These are phyloP conservation scores for Tipula lateralis DNA, from an alignment of 2,888 invertebrate species.

Conservation along the genomic window DNA sequence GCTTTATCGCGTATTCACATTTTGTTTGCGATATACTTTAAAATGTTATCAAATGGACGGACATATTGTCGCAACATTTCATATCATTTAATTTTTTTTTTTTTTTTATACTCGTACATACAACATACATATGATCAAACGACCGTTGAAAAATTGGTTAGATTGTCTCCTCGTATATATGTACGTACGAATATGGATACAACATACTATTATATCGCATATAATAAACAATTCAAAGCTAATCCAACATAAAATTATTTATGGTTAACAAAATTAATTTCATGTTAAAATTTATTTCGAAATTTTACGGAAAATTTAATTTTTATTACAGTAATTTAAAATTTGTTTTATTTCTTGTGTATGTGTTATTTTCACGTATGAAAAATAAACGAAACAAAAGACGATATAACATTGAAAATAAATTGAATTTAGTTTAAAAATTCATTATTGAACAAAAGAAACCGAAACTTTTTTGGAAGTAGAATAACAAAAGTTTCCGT, in stretches of 20 bases:
- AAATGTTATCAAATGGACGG: neutral
- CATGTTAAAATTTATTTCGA: constrained; percentile 24
- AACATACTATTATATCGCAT: neutral
- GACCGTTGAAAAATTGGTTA: neutral
- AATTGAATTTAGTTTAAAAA: neutral
- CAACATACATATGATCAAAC: neutral
- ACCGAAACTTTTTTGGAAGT: neutral
- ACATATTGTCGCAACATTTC: constrained; percentile 24
- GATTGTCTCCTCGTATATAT: neutral
- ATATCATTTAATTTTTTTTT: neutral
- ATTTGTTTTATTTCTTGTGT: neutral
- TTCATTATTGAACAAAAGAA: neutral
- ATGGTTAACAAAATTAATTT: neutral
- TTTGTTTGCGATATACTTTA: neutral
- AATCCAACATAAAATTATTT: constrained; percentile 24
- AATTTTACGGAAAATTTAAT: constrained; percentile 24
- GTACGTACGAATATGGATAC: neutral
- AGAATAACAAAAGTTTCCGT: neutral
- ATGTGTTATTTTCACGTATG: neutral
- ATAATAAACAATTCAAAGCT: neutral
- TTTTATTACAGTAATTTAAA: constrained; percentile 14
- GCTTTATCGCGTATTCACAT: constrained; percentile 11
- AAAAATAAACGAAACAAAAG: neutral
- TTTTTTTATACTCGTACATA: neutral
- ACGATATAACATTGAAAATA: neutral